A percentile compares a stretch with the other conserved stretches of the same genome.
These are phyloP conservation scores for Odontamblyopus rebecca DNA, from an alignment of 2,797 vertebrate species.

Conservation along the genomic window DNA sequence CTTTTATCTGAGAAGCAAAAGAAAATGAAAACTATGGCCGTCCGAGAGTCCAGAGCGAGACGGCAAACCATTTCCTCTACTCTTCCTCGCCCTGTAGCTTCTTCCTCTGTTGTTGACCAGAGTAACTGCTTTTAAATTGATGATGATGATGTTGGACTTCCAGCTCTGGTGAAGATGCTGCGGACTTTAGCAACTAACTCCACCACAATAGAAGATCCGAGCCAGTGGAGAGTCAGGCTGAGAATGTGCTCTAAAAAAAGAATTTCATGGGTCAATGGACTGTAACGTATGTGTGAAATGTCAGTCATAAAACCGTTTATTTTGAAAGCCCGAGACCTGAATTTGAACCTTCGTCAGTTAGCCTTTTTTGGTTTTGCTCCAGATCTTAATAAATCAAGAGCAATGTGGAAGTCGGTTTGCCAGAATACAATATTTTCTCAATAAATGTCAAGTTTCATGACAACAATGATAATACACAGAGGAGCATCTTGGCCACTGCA, in stretches of 20 bases:
- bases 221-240: too few relatives aligned
- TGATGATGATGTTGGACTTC: constrained; percentile 72
- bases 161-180: constrained; percentile 43
- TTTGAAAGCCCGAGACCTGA: neutral
- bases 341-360: neutral
- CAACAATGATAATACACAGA: too few relatives aligned
- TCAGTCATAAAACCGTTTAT: neutral
- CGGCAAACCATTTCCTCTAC: constrained; percentile 42
- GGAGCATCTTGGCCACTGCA: too few relatives aligned
- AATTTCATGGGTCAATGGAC: neutral
- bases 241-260: neutral
- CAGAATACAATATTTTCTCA: too few relatives aligned
- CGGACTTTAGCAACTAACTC: constrained; percentile 40
- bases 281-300: neutral
- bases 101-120: constrained; percentile 58
- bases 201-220: constrained; percentile 15
- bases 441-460: neutral
- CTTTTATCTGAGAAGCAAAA: constrained; percentile 40
- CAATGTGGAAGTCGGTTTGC: neutral
- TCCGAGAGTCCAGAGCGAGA: constrained; percentile 66
- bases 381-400: neutral
- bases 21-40: constrained; percentile 45
- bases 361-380: neutral
- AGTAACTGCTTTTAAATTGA: constrained; percentile 65
- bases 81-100: constrained; percentile 38